Percentiles rank a stretch among this genome's conserved stretches.
Evolutionary conservation across 2,113 vertebrate species (phyloP).

Genomic region (Sminthopsis crassicaudata): DNA sequence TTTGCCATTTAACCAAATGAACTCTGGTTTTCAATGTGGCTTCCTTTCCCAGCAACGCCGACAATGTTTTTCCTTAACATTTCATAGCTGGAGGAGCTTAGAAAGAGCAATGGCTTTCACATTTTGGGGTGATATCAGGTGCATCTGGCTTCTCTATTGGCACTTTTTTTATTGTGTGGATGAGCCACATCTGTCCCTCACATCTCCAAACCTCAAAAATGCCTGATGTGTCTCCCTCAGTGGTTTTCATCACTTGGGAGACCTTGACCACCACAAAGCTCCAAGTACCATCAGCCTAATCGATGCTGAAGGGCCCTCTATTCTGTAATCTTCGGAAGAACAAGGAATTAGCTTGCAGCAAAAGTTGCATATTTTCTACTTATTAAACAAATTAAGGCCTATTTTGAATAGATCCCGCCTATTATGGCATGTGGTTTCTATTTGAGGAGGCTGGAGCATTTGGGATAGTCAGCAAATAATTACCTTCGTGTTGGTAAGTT

Average conservation of each 20-base stretch:
- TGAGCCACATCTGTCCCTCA: constrained; percentile 20
- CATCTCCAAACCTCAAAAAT: constrained; percentile 20
- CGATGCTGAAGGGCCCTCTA: constrained; percentile 69
- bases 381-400: constrained; percentile 95
- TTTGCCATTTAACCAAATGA: constrained; percentile 1
- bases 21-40: constrained; percentile 14
- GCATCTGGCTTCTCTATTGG: constrained; percentile 58
- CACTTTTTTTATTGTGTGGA: constrained; percentile 49
- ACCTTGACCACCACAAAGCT: constrained; percentile 76
- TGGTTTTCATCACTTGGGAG: constrained; percentile 74
- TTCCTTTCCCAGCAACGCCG: constrained; percentile 53
- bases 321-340: constrained; percentile 78
- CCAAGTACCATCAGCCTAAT: constrained; percentile 66
- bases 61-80: constrained; percentile 48
- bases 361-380: constrained; percentile 94
- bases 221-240: constrained; percentile 59
- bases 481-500: constrained; percentile 86
- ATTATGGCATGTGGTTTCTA: constrained; percentile 97
- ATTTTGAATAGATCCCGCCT: constrained; percentile 85
- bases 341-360: constrained; percentile 90
- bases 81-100: constrained; percentile 17
- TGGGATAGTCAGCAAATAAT: constrained; percentile 88
- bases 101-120: constrained; percentile 66
- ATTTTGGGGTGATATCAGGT: constrained; percentile 59
- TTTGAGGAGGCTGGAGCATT: constrained; percentile 92